A percentile compares a stretch with the other conserved stretches of the same genome.
phyloP scores from a whole-genome alignment of 2,888 invertebrate genomes.

The Dicyrtomina minuta region DNA sequence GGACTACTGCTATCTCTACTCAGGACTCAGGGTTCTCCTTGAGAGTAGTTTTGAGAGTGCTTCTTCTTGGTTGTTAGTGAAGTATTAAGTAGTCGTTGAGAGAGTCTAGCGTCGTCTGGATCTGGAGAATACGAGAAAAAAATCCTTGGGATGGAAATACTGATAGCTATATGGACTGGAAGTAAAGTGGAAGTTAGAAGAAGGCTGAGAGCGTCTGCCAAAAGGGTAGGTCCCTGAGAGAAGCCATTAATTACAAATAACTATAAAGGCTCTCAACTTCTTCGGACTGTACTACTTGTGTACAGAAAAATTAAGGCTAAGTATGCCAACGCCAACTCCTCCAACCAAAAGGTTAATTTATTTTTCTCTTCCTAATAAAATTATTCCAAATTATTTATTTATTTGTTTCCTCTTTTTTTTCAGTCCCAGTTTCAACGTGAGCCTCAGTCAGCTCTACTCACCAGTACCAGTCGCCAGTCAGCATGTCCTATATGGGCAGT shows the following conservation, averaged over 20 bases:
- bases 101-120: too few species aligned
- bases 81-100: conserved; percentile 5
- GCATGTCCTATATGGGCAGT: too few species aligned
- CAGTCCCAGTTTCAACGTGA: too few species aligned
- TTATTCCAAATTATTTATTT: conserved; percentile 5
- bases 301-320: conserved; percentile 13
- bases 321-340: conserved; percentile 25
- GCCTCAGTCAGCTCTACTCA: too few species aligned
- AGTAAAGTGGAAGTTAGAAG: conserved; percentile 14
- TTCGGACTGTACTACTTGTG: not conserved
- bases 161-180: conserved; percentile 2
- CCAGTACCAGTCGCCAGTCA: too few species aligned
- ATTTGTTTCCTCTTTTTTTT: too few species aligned
- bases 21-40: too few species aligned
- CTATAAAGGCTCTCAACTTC: conserved; percentile 13
- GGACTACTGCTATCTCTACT: not conserved
- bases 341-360: conserved; percentile 20
- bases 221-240: conserved; percentile 19
- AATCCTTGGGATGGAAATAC: conserved; percentile 3
- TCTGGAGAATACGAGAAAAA: not conserved
- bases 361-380: conserved; percentile 12
- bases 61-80: conserved; percentile 5
- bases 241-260: conserved; percentile 28
- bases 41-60: too few species aligned
- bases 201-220: conserved; percentile 20